Evolutionary conservation across 2,888 invertebrate species (phyloP), one percentile per base, ranked within the genome.

Genomic region (Pristionchus entomophagus): DNA sequence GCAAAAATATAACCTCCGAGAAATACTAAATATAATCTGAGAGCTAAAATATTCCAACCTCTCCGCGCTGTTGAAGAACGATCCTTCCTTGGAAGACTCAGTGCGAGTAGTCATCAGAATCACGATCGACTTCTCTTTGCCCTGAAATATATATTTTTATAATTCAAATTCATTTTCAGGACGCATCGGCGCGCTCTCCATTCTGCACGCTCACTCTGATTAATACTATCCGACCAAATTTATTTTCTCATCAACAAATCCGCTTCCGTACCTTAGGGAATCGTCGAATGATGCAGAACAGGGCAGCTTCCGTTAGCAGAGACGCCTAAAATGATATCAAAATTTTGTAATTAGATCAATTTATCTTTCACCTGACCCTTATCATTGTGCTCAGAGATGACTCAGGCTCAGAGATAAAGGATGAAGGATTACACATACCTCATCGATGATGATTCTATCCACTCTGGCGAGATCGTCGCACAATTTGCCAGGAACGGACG

Each of bases 91-190:
- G 2, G 73, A 8, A 12, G 0, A 4, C n/a, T 45, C 26, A 26
- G 26, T 77, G n/a, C 73, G 38, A 41, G 41, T 77, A 0, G 73
- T 77, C n/a, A 77, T 10, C n/a, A 77, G 41, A 77, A 77, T 77
- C 0, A 77, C 73, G n/a, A 77, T 77, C n/a, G 73, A n/a, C 73
- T 12, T n/a, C n/a, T 77, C 73, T 14, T 77, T 77, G 56, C 56
- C 56, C 56, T 56, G 26, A 56, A n/a, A 6, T 56, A 6, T n/a
- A n/a, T n/a, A n/a, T n/a, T n/a, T n/a, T n/a, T n/a, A n/a, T n/a
- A n/a, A n/a, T n/a, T n/a, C n/a, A n/a, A n/a, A n/a, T n/a, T n/a
- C n/a, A n/a, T n/a, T n/a, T n/a, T n/a, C n/a, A n/a, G n/a, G n/a
- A n/a, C n/a, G n/a, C n/a, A n/a, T n/a, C n/a, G n/a, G n/a, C n/a